These are phyloP conservation scores for Epizoanthus rinbou DNA, from an alignment of 92 coral and sea anemone genomes.

Conservation along the genomic window DNA sequence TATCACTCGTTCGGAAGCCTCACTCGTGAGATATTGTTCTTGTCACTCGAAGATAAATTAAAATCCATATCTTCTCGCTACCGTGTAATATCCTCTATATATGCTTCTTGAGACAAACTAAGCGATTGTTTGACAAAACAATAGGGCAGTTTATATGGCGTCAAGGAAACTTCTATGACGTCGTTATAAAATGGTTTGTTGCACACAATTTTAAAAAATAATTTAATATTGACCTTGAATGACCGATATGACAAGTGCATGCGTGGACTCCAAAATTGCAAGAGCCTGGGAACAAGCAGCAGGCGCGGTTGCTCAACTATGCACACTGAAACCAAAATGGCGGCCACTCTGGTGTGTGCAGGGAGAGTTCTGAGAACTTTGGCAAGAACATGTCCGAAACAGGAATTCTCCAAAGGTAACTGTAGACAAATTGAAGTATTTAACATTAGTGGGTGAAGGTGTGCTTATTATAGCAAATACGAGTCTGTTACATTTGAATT, in stretches of 20 bases:
- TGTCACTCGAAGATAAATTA: too few species aligned
- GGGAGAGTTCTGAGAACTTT: slow-evolving; percentile 75
- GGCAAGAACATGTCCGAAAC: slow-evolving; percentile 63
- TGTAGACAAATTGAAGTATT: background rate
- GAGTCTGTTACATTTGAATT: too few species aligned
- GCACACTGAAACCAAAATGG: slow-evolving; percentile 78
- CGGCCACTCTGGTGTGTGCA: slow-evolving; percentile 83
- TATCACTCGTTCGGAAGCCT: too few species aligned
- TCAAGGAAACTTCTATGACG: too few species aligned
- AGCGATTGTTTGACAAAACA: too few species aligned
- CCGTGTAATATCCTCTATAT: too few species aligned
- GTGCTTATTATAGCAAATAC: background rate
- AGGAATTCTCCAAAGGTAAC: slow-evolving; percentile 61
- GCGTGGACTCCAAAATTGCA: background rate
- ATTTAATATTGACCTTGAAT: slow-evolving; percentile 63
- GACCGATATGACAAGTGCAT: slow-evolving; percentile 32
- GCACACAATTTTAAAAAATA: too few species aligned
- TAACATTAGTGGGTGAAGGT: background rate
- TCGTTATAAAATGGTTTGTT: too few species aligned
- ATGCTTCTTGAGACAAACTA: too few species aligned
- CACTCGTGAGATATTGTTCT: too few species aligned
- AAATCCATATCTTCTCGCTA: too few species aligned
- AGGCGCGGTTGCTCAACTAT: slow-evolving; percentile 75
- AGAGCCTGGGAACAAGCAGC: slow-evolving; percentile 42
- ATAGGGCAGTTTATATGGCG: too few species aligned